phyloP scores from a whole-genome alignment of 2,888 invertebrate species.

The Osmoderma eremita region DNA sequence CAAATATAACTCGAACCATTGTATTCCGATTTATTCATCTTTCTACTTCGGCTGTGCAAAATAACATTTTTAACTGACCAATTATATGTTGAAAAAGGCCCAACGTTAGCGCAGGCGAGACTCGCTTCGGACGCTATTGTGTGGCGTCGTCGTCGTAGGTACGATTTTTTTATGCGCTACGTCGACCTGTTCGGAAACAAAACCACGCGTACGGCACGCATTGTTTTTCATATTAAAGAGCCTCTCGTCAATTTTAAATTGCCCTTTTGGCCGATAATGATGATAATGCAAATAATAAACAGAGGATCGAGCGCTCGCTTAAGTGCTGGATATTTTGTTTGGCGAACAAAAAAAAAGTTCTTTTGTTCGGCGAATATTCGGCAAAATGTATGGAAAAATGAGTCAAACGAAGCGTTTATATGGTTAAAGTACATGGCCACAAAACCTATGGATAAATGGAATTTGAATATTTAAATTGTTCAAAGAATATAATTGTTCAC shows the following conservation, averaged over 20 bases:
- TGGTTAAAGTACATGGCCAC: neutral
- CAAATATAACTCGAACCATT: neutral
- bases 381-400: slow-evolving; percentile 16
- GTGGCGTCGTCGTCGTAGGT: neutral
- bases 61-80: slow-evolving; percentile 28
- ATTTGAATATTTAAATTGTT: too few species aligned
- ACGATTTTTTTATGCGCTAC: neutral
- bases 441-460: slow-evolving; percentile 15
- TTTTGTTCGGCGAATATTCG: slow-evolving; percentile 8
- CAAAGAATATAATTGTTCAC: too few species aligned
- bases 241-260: slow-evolving; percentile 25
- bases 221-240: slow-evolving; percentile 25
- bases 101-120: slow-evolving; percentile 5
- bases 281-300: slow-evolving; percentile 25
- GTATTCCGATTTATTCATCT: slow-evolving; percentile 8
- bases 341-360: slow-evolving; percentile 4
- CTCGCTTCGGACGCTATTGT: neutral
- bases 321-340: slow-evolving; percentile 24
- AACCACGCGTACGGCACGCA: slow-evolving; percentile 9
- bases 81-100: slow-evolving; percentile 21
- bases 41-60: slow-evolving; percentile 1
- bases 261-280: slow-evolving; percentile 25
- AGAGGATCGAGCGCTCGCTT: neutral
- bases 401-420: neutral
- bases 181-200: slow-evolving; percentile 12